phyloP scores from a whole-genome alignment of 2,113 vertebrate species.

The Tyrannus savana region DNA sequence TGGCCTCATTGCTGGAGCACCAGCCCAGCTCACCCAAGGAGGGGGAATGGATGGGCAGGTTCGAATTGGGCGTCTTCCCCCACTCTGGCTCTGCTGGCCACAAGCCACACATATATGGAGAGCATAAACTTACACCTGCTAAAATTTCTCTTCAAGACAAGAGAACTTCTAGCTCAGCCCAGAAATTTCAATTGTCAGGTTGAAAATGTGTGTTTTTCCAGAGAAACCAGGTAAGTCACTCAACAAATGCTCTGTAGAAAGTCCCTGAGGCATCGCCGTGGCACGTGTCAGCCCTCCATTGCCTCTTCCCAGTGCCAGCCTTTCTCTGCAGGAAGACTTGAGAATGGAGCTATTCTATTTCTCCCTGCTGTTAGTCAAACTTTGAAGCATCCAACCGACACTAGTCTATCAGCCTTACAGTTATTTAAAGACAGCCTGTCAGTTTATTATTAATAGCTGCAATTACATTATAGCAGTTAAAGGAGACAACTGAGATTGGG shows the following conservation, averaged over 20 bases:
- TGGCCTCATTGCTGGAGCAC: fast-evolving
- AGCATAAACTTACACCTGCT: not conserved
- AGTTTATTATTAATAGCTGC: slow-evolving; percentile 46
- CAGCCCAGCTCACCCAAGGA: not conserved
- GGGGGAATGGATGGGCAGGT: fast-evolving
- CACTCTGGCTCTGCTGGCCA: not conserved
- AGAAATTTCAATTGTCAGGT: not conserved
- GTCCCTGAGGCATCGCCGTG: fast-evolving
- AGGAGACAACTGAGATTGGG: slow-evolving; percentile 3
- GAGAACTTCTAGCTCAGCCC: not conserved
- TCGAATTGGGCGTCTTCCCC: not conserved
- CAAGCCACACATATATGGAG: fast-evolving
- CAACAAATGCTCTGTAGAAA: not conserved
- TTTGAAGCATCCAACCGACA: not conserved
- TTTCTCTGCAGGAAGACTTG: not conserved
- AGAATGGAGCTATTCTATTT: not conserved
- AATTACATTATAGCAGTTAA: slow-evolving; percentile 38
- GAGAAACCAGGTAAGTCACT: not conserved
- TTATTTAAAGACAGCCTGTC: slow-evolving; percentile 48
- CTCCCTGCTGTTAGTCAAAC: not conserved
- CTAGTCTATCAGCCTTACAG: not conserved
- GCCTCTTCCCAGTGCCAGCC: not conserved
- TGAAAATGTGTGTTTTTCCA: not conserved
- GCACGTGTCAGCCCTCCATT: not conserved
- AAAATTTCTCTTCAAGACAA: not conserved